A percentile compares a stretch with the other conserved stretches of the same genome.
Conservation (phyloP, 1,140 invertebrate genomes). For the Galendromus occidentalis region DNA sequence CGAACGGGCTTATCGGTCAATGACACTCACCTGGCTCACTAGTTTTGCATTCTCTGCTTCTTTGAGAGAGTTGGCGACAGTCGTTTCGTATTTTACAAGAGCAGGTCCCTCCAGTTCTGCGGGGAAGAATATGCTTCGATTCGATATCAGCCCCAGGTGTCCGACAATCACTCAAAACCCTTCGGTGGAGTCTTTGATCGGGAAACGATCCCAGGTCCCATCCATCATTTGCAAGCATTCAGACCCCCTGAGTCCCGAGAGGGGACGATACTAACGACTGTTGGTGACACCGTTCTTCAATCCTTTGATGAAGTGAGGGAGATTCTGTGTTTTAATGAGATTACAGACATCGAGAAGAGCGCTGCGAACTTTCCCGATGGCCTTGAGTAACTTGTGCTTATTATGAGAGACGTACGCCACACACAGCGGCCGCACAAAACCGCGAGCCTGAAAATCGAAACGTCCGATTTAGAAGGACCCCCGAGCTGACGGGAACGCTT, state of each 20-base stretch:
- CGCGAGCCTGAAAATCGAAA: background rate
- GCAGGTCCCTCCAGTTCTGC: constrained; percentile 1
- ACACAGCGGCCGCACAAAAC: background rate
- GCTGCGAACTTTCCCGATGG: background rate
- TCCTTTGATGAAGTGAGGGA: background rate
- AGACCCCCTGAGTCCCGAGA: too few relatives aligned
- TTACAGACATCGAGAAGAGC: background rate
- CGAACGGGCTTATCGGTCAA: too few relatives aligned
- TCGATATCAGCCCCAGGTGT: too few relatives aligned
- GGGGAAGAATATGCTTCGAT: background rate
- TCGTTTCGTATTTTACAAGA: background rate
- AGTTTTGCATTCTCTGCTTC: background rate
- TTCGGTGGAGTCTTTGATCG: too few relatives aligned
- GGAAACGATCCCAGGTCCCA: too few relatives aligned
- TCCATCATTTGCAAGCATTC: too few relatives aligned
- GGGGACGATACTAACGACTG: background rate
- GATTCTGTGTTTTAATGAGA: constrained; percentile 5
- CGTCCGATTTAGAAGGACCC: too few relatives aligned
- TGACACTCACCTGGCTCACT: too few relatives aligned
- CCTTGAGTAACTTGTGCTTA: background rate
- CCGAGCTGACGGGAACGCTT: background rate
- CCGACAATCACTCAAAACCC: too few relatives aligned
- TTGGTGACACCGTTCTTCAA: background rate
- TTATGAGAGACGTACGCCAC: background rate
- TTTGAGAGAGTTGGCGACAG: background rate